phyloP scores from a whole-genome alignment of 2,888 invertebrate genomes.

The Meandrusa payeni region DNA sequence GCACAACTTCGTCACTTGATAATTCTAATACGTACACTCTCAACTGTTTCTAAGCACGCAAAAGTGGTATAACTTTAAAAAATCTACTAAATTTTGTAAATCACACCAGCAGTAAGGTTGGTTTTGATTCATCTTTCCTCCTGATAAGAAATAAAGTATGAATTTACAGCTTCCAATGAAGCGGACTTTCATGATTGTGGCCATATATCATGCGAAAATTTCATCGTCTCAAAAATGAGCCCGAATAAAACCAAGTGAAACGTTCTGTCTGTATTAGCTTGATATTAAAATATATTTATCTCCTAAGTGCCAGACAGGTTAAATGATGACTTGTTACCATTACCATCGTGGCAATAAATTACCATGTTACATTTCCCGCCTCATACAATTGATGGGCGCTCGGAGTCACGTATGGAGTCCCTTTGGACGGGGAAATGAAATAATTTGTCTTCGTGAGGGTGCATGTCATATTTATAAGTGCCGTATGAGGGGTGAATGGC shows the following conservation, averaged over 20 bases:
- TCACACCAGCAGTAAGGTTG: too few species aligned
- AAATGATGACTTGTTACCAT: constrained; percentile 39
- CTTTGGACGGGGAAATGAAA: constrained; percentile 76
- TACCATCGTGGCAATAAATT: constrained; percentile 56
- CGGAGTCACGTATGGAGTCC: constrained; percentile 70
- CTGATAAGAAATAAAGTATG: not conserved
- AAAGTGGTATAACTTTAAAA: too few species aligned
- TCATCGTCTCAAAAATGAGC: constrained; percentile 17
- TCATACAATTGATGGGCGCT: constrained; percentile 58
- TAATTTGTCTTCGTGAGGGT: constrained; percentile 78
- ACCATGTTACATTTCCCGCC: constrained; percentile 50
- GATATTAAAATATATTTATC: constrained; percentile 26
- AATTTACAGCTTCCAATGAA: not conserved
- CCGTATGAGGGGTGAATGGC: constrained; percentile 59
- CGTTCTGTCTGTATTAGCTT: constrained; percentile 19
- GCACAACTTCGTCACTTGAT: too few species aligned
- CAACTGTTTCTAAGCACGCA: too few species aligned
- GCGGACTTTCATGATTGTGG: not conserved
- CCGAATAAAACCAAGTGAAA: constrained; percentile 18
- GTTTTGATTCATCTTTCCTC: not conserved
- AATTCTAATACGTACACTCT: too few species aligned
- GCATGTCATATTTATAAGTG: constrained; percentile 72
- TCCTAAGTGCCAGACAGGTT: constrained; percentile 26
- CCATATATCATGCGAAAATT: constrained; percentile 6
- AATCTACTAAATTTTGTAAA: too few species aligned